Evolutionary conservation across 2,797 vertebrate genomes (phyloP).

Genomic region (Austrolebias charrua): DNA sequence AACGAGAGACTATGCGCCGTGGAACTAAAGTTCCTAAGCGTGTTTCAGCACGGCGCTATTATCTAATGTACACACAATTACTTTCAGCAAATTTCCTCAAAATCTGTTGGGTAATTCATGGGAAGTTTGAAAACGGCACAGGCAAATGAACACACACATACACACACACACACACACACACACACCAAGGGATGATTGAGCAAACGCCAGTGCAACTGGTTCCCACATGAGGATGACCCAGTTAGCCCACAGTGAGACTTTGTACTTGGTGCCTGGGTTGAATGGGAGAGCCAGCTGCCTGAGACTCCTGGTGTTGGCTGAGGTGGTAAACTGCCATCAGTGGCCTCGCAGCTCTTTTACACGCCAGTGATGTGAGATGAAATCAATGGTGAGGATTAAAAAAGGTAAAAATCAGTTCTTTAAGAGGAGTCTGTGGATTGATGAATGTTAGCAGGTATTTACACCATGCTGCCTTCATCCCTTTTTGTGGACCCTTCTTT

Average conservation of each 20-base stretch:
- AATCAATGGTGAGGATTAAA: slow-evolving; percentile 39
- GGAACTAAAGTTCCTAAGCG: no score
- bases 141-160: neutral
- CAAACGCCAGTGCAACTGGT: slow-evolving; percentile 45
- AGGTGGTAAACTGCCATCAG: slow-evolving; percentile 44
- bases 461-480: neutral
- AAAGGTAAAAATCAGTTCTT: neutral
- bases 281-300: slow-evolving; percentile 70
- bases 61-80: no score
- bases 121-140: neutral
- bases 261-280: slow-evolving; percentile 67
- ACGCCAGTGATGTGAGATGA: slow-evolving; percentile 25
- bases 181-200: slow-evolving; percentile 33
- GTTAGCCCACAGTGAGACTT: slow-evolving; percentile 74
- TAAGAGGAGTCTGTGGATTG: neutral
- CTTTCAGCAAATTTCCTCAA: no score
- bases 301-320: slow-evolving; percentile 59
- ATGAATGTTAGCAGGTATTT: slow-evolving; percentile 10
- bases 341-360: slow-evolving; percentile 49
- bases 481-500: neutral
- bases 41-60: no score
- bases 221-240: slow-evolving; percentile 72
- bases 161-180: neutral
- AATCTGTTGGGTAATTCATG: no score
- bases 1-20: no score